Conservation (phyloP, 2,888 invertebrate species). For the Leucoma salicis region DNA sequence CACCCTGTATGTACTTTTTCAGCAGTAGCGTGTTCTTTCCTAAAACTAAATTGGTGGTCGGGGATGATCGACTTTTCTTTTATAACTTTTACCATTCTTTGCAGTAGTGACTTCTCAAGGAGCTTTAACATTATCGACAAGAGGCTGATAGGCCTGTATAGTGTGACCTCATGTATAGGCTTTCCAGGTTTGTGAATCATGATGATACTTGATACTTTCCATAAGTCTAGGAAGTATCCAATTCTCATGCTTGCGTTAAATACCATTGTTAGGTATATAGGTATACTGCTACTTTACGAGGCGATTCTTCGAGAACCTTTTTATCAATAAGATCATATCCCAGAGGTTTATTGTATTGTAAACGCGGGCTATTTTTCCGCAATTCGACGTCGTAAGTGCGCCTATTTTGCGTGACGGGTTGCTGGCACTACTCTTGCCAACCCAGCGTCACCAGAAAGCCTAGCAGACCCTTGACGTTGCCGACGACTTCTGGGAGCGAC, state of each 20-base stretch:
- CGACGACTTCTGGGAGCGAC: too few relatives aligned
- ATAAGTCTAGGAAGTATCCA: neutral
- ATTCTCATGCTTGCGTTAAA: neutral
- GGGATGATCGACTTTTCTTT: neutral
- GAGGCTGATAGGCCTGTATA: conserved; percentile 3
- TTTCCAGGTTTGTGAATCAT: conserved; percentile 4
- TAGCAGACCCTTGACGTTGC: too few relatives aligned
- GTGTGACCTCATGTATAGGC: neutral
- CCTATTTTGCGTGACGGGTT: too few relatives aligned
- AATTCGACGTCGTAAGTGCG: too few relatives aligned
- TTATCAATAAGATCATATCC: conserved; percentile 4
- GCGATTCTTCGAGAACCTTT: neutral
- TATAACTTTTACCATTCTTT: too few relatives aligned
- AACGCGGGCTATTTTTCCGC: too few relatives aligned
- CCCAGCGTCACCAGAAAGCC: too few relatives aligned
- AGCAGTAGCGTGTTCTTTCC: too few relatives aligned
- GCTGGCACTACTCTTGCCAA: too few relatives aligned
- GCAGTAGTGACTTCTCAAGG: neutral
- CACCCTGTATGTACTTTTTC: too few relatives aligned
- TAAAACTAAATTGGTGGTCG: too few relatives aligned
- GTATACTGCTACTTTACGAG: conserved; percentile 1
- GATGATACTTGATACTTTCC: neutral
- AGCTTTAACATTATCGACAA: conserved; percentile 1
- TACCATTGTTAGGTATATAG: too few relatives aligned
- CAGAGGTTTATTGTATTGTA: neutral